Conservation (phyloP, 2,888 invertebrate species). For the Iphiclides podalirius region DNA sequence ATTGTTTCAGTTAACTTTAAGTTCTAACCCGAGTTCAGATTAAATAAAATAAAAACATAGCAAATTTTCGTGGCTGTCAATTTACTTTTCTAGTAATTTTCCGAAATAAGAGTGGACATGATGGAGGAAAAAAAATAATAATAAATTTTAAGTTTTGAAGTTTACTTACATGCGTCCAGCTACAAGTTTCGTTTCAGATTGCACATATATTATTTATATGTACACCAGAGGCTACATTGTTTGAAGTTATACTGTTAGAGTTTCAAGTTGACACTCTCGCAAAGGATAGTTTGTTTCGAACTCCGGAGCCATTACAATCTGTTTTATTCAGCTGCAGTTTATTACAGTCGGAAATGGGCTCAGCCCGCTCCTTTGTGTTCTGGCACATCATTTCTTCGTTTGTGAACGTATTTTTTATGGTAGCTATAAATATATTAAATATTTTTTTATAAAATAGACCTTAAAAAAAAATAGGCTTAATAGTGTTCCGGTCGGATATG, state of each 20-base stretch:
- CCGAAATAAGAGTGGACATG: too few species aligned
- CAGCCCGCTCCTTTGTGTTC: neutral
- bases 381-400: neutral
- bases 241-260: constrained; percentile 7
- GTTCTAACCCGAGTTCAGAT: neutral
- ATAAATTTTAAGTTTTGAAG: too few species aligned
- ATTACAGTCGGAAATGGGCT: neutral
- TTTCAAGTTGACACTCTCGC: constrained; percentile 5
- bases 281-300: constrained; percentile 11
- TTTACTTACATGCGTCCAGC: too few species aligned
- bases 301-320: constrained; percentile 7
- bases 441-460: neutral
- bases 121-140: too few species aligned
- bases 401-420: too few species aligned
- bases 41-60: neutral
- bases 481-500: neutral
- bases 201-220: too few species aligned
- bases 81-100: too few species aligned
- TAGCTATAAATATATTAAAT: neutral
- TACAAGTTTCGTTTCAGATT: too few species aligned
- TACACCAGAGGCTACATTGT: constrained; percentile 2
- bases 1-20: neutral
- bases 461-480: neutral
- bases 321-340: constrained; percentile 19
- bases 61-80: neutral